Conservation (phyloP, 2,888 invertebrate genomes). For the Chloromyia formosa region DNA sequence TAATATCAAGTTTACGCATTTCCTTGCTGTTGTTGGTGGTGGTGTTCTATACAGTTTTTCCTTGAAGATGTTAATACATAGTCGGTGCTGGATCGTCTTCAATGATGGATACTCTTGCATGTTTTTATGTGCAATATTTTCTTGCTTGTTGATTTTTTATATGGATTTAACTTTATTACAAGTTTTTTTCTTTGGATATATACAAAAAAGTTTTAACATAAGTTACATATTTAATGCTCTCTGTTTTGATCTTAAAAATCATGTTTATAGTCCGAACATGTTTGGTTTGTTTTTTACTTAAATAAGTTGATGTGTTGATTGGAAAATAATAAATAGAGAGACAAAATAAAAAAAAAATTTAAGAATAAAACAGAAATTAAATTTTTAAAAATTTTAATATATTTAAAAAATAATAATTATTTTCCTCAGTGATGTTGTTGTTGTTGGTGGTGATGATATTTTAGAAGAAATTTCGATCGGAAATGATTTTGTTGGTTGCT, state of each 20-base stretch:
- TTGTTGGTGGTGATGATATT: slow-evolving; percentile 22
- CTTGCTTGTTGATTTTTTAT: too few relatives aligned
- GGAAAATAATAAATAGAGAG: slow-evolving; percentile 22
- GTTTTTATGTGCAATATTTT: neutral
- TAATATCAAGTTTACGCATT: slow-evolving; percentile 9
- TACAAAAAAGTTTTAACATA: slow-evolving; percentile 42
- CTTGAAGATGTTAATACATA: slow-evolving; percentile 12
- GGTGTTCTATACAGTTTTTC: neutral
- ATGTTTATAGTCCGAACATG: too few relatives aligned
- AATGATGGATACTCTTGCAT: neutral
- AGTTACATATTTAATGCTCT: slow-evolving; percentile 37
- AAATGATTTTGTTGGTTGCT: slow-evolving; percentile 55
- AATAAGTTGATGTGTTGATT: neutral
- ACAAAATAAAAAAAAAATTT: slow-evolving; percentile 9
- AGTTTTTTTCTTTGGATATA: slow-evolving; percentile 29
- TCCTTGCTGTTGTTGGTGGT: neutral
- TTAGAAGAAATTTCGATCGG: slow-evolving; percentile 46
- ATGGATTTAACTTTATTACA: too few relatives aligned
- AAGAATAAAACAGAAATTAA: slow-evolving; percentile 28
- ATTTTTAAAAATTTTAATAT: slow-evolving; percentile 35
- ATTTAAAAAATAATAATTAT: slow-evolving; percentile 36
- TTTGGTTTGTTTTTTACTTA: neutral
- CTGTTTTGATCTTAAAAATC: slow-evolving; percentile 8
- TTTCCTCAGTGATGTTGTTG: slow-evolving; percentile 15
- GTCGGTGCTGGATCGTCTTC: slow-evolving; percentile 6